These are phyloP conservation scores for Palloptera scutellata DNA, from an alignment of 2,888 invertebrate genomes.

Conservation along the genomic window DNA sequence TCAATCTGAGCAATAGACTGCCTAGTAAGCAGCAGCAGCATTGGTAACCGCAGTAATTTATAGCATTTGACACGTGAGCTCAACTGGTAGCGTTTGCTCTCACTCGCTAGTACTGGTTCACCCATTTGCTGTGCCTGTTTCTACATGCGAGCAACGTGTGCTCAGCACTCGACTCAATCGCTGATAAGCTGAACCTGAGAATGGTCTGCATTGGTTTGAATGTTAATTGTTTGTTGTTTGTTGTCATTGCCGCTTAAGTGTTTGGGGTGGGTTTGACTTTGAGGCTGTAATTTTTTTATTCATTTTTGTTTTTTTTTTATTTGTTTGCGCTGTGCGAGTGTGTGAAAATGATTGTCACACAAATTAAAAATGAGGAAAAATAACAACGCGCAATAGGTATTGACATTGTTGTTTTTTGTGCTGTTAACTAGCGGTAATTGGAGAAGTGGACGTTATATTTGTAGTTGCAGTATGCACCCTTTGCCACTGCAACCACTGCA, in stretches of 20 bases:
- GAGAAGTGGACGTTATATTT: slow-evolving; percentile 34
- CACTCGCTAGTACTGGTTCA: slow-evolving; percentile 16
- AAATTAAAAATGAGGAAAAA: slow-evolving; percentile 31
- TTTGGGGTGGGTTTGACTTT: slow-evolving; percentile 51
- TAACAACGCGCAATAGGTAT: slow-evolving; percentile 22
- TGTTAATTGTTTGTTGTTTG: slow-evolving; percentile 64
- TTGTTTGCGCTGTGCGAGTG: slow-evolving; percentile 1
- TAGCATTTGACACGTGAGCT: slow-evolving; percentile 51
- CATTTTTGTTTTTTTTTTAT: background rate
- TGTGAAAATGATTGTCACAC: slow-evolving; percentile 30
- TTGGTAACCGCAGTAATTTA: slow-evolving; percentile 53
- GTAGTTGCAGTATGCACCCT: background rate
- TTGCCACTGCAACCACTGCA: background rate
- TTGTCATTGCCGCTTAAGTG: slow-evolving; percentile 61
- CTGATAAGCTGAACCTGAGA: slow-evolving; percentile 39
- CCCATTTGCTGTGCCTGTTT: slow-evolving; percentile 23
- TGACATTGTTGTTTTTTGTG: slow-evolving; percentile 33
- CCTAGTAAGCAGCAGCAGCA: slow-evolving; percentile 21
- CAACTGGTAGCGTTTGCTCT: slow-evolving; percentile 30
- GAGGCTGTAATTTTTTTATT: slow-evolving; percentile 33
- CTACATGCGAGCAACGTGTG: too few species aligned
- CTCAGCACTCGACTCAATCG: slow-evolving; percentile 3
- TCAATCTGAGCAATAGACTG: slow-evolving; percentile 53
- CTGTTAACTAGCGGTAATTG: slow-evolving; percentile 41
- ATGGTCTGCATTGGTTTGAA: slow-evolving; percentile 35